These are phyloP conservation scores for Limonius californicus DNA, from an alignment of 1,140 invertebrate species.

Conservation along the genomic window DNA sequence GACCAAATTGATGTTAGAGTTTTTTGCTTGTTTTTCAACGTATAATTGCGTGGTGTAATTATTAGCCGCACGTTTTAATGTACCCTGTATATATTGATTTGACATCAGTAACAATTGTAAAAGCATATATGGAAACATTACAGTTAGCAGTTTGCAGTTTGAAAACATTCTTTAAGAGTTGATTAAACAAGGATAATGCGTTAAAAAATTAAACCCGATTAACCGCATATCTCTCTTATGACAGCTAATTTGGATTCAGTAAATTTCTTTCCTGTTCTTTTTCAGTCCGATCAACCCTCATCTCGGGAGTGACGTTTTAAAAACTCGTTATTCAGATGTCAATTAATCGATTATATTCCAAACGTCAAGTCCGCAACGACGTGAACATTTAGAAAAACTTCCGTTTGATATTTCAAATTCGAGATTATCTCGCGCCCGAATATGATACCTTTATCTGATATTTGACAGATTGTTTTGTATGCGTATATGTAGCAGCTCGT, in stretches of 20 bases:
- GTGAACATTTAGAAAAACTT: background rate
- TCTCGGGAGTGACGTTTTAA: constrained; percentile 28
- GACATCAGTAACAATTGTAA: too few relatives aligned
- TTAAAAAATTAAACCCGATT: background rate
- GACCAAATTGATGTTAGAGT: too few relatives aligned
- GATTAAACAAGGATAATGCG: background rate
- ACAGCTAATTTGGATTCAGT: constrained; percentile 18
- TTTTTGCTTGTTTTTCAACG: too few relatives aligned
- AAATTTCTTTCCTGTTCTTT: constrained; percentile 14
- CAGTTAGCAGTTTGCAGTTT: background rate
- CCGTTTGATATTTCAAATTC: background rate
- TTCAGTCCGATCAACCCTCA: constrained; percentile 22
- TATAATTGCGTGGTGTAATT: too few relatives aligned
- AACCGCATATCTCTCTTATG: constrained; percentile 9
- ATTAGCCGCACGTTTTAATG: too few relatives aligned
- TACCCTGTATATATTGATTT: too few relatives aligned
- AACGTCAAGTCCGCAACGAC: background rate
- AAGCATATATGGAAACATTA: too few relatives aligned
- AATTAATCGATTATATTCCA: constrained; percentile 28
- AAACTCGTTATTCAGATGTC: constrained; percentile 32
- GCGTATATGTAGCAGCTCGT: background rate
- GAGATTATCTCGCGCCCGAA: background rate
- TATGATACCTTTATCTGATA: background rate
- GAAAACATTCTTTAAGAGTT: background rate
- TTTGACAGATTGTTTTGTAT: constrained; percentile 1